Base-by-base conservation (phyloP, 1,140 invertebrate genomes). In the Chymomyza costata region DNA sequence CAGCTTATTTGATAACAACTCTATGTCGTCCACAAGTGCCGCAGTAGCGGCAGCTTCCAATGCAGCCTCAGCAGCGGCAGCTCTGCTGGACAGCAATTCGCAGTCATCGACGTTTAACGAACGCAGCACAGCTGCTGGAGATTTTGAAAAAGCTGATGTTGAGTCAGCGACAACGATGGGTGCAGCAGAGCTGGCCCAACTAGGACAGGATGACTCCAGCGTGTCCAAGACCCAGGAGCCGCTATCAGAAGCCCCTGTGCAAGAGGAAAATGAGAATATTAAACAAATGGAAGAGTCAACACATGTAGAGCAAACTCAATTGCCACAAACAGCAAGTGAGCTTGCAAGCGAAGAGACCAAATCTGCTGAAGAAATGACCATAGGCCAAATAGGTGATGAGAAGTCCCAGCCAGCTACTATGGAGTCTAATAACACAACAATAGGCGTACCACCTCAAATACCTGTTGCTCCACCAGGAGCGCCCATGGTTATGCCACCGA, bases 21-120 rank as follows among this genome's bases (percentile, higher is more conserved):
- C 82, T 7, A 84, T 84, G 82, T 84, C 73, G 14, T 84, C 82
- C n/a, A 83, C 70, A 6, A 66, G 65, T 39, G 78, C 73, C 3
- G 74, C 64, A 0, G 65, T 74, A n/a, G 59, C 41, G 1, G 73
- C 65, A 6, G 69, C 65, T 30, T 76, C 63, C 2, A 84, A 62
- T 49, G 73, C 82, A 0, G 67, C 70, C 6, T 62, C 68, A 8
- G 76, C 82, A 2, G 71, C 82, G 7, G 76, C 81, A 3, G 82
- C 82, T 0, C 48, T 84, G 19, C 34, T 84, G 16, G 82, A 84
- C 21, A 84, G 82, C 37, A 84, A 84, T 55, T 84, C 82, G 6
- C 82, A 84, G 43, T 82, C 71, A 0, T 83, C 82, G 14, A 81
- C 35, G 2, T 38, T 38, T 38, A 38, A 38, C 15, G 35, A 38